phyloP scores from a whole-genome alignment of 2,888 invertebrate species.

The Bombylius major region DNA sequence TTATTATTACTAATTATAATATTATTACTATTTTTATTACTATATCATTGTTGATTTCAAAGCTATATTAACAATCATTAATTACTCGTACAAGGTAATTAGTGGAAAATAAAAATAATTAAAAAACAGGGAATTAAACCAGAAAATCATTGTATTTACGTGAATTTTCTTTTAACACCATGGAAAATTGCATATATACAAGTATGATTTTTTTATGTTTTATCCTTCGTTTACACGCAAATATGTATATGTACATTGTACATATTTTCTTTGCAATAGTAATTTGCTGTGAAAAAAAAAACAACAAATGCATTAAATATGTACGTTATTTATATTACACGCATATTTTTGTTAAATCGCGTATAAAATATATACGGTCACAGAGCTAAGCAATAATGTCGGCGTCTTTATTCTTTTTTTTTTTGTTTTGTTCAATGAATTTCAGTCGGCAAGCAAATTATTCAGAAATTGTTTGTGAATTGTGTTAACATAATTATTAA shows the following conservation, averaged over 20 bases:
- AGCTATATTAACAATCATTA: not conserved
- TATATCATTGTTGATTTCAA: no score
- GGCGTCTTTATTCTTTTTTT: conserved; percentile 8
- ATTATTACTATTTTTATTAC: no score
- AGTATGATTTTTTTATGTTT: not conserved
- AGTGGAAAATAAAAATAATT: not conserved
- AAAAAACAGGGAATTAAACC: not conserved
- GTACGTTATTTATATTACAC: no score
- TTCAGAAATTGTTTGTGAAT: conserved; percentile 13
- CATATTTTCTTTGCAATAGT: no score
- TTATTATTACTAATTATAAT: no score
- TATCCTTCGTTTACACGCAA: not conserved
- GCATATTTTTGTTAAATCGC: no score
- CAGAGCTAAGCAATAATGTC: not conserved
- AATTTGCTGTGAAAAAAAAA: no score
- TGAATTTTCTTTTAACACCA: not conserved
- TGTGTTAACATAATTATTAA: conserved; percentile 15
- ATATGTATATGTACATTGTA: no score
- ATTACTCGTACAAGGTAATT: not conserved
- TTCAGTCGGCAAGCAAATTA: conserved; percentile 3
- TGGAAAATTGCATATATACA: not conserved
- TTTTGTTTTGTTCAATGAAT: not conserved
- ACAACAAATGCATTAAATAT: no score
- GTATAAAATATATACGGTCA: no score
- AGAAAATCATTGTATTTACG: not conserved